Percentiles rank a stretch among this genome's conserved stretches.
Conservation (phyloP, 1,140 invertebrate genomes). For the Tetragnatha versicolor region DNA sequence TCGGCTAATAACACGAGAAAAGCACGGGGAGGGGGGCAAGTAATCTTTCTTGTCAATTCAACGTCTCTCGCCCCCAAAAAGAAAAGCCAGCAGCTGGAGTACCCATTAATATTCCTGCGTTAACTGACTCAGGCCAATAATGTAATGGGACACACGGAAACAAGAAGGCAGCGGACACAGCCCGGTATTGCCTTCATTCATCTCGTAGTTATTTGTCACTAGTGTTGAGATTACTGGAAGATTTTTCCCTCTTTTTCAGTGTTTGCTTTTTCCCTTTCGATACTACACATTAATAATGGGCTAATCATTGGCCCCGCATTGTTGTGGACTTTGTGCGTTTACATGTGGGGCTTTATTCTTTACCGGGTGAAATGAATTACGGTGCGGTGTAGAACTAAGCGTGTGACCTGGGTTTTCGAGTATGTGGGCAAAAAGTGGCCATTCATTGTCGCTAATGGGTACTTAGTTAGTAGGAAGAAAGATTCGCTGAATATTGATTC, state of each 20-base stretch:
- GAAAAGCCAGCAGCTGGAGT: conserved; percentile 35
- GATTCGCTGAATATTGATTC: too few species aligned
- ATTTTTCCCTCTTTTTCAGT: conserved; percentile 3
- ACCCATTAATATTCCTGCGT: conserved; percentile 46
- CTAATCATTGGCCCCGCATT: conserved; percentile 36
- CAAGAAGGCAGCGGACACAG: conserved; percentile 32
- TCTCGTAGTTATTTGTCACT: conserved; percentile 38
- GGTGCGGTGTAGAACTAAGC: too few species aligned
- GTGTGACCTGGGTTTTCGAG: too few species aligned
- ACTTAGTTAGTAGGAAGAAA: too few species aligned
- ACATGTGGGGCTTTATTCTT: too few species aligned
- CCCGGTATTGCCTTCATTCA: conserved; percentile 39
- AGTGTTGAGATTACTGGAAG: conserved; percentile 37
- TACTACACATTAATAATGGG: conserved; percentile 46
- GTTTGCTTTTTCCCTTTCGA: conserved; percentile 20
- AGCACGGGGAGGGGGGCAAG: conserved; percentile 6
- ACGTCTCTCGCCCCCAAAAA: conserved; percentile 26
- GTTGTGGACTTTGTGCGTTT: too few species aligned
- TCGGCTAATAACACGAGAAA: conserved; percentile 35
- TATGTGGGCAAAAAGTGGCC: too few species aligned
- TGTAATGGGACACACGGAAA: conserved; percentile 44
- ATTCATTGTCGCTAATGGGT: too few species aligned
- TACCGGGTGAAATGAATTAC: too few species aligned
- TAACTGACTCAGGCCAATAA: conserved; percentile 49
- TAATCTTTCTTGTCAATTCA: conserved; percentile 50